Conservation (phyloP, 2,888 invertebrate genomes). For the Teleogryllus oceanicus region DNA sequence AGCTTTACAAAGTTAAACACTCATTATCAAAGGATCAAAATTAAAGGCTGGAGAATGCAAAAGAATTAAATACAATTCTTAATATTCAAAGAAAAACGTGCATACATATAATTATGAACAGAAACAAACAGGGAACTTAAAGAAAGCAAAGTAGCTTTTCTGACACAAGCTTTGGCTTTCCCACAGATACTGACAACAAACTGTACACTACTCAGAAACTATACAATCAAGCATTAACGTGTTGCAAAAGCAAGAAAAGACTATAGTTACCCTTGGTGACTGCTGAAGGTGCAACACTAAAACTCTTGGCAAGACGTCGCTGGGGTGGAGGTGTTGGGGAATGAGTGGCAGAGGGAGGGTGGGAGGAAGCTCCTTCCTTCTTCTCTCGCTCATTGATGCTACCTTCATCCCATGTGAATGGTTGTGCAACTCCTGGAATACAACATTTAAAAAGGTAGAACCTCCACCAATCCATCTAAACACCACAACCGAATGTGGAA, state of each 20-base stretch:
- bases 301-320: constrained; percentile 85
- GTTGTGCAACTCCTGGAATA: constrained; percentile 51
- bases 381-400: constrained; percentile 48
- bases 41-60: no score
- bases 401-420: constrained; percentile 52
- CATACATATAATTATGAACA: no score
- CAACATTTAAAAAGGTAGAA: constrained; percentile 29
- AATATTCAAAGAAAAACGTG: no score
- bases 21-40: no score
- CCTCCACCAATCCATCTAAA: not conserved
- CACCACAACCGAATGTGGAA: not conserved
- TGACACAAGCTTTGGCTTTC: no score
- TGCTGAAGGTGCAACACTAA: constrained; percentile 78
- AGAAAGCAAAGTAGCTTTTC: no score
- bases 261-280: constrained; percentile 56
- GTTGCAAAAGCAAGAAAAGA: constrained; percentile 23
- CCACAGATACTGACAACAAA: no score
- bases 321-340: constrained; percentile 81
- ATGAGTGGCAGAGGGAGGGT: constrained; percentile 52
- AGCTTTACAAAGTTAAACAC: no score
- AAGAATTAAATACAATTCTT: no score
- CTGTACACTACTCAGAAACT: no score
- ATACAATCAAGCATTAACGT: no score
- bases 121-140: no score
- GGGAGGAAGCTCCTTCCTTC: constrained; percentile 42